These are phyloP conservation scores for Numenius phaeopus DNA, from an alignment of 2,797 vertebrate genomes.

Conservation along the genomic window DNA sequence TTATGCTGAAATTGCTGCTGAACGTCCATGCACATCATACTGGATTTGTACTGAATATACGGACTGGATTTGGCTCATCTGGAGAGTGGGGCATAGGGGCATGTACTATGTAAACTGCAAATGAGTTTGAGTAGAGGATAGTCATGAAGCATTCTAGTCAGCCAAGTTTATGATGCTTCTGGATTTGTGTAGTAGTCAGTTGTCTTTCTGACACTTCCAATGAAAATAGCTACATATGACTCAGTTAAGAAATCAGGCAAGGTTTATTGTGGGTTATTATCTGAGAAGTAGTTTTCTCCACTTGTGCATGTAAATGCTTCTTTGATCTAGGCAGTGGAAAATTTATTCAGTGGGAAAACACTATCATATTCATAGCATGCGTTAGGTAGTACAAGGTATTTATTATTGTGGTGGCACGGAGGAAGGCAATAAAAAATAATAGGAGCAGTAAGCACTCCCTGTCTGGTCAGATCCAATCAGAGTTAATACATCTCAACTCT, in stretches of 20 bases:
- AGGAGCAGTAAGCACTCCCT: background rate
- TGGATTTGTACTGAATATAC: background rate
- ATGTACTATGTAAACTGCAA: background rate
- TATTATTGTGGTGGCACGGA: constrained; percentile 2
- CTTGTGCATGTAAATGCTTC: background rate
- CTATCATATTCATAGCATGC: background rate
- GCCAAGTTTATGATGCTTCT: background rate
- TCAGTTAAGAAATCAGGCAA: background rate
- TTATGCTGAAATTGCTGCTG: background rate
- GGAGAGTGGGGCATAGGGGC: background rate
- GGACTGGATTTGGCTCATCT: background rate
- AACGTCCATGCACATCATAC: background rate
- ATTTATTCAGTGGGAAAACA: background rate
- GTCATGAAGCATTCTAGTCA: background rate
- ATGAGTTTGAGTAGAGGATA: background rate
- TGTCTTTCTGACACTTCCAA: background rate
- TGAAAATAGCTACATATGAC: background rate
- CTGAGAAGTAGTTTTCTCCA: background rate
- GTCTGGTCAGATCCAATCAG: background rate
- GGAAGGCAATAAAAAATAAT: constrained; percentile 42
- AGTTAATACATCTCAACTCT: background rate
- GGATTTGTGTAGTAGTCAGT: background rate
- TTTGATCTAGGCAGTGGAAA: constrained; percentile 1
- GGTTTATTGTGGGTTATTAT: background rate
- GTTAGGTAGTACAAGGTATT: background rate